A percentile compares a stretch with the other conserved stretches of the same genome.
These are phyloP conservation scores for Zaprionus capensis DNA, from an alignment of 1,140 invertebrate genomes.

Conservation along the genomic window DNA sequence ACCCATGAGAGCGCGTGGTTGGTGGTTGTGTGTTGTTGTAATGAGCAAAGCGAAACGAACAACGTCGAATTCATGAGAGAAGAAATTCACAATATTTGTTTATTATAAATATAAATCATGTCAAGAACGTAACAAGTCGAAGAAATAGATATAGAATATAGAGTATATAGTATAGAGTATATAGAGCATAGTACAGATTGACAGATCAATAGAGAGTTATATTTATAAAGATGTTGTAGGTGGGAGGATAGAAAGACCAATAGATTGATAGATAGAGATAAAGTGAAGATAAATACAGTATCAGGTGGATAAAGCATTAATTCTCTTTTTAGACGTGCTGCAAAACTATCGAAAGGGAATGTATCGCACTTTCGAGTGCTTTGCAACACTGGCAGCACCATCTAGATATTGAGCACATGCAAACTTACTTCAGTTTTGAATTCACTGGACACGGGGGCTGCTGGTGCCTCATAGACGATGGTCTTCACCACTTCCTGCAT, in stretches of 20 bases:
- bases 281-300: slow-evolving; percentile 31
- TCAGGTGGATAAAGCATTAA: slow-evolving; percentile 27
- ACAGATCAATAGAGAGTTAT: slow-evolving; percentile 31
- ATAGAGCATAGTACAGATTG: slow-evolving; percentile 21
- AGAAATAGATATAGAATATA: slow-evolving; percentile 32
- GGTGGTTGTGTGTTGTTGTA: slow-evolving; percentile 17
- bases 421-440: slow-evolving; percentile 84
- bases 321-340: not conserved
- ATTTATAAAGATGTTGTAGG: slow-evolving; percentile 22
- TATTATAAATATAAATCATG: slow-evolving; percentile 57
- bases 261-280: slow-evolving; percentile 25
- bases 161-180: slow-evolving; percentile 38
- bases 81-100: slow-evolving; percentile 80
- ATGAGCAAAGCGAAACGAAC: slow-evolving; percentile 80
- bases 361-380: not conserved
- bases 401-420: slow-evolving; percentile 83
- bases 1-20: slow-evolving; percentile 19
- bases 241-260: slow-evolving; percentile 7
- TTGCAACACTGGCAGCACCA: slow-evolving; percentile 6
- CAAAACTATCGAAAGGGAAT: not conserved
- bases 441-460: slow-evolving; percentile 49
- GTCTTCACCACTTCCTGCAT: slow-evolving; percentile 89
- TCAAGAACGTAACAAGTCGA: slow-evolving; percentile 63
- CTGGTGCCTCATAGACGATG: slow-evolving; percentile 86
- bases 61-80: slow-evolving; percentile 79